Base-by-base conservation (phyloP, 37 sponge, comb jelly and placozoan species). In the Theonella swinhoei region DNA sequence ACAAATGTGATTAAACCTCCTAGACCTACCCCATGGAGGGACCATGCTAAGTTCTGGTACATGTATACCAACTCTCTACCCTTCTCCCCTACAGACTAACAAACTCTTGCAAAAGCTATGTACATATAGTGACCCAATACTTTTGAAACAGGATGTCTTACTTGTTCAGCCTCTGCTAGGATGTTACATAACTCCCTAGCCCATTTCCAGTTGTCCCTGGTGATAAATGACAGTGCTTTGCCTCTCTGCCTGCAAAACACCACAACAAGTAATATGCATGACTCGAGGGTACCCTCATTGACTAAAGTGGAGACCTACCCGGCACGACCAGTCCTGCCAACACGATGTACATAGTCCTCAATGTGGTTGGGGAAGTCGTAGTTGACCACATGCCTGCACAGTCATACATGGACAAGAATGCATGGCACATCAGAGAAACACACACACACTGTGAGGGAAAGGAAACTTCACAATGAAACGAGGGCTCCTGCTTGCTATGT, bases 321-420 rank as follows among this genome's bases (percentile, higher is more conserved):
- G 2, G 99, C 99, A 54, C 99, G 80, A 3, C 86, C 99, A n/a
- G 99, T 98, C 36, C 99, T 64, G 4, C 99, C 99, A 37, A 98
- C 90, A 28, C 98, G 74, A 71, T 97, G 98, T 33, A 97, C 98
- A 74, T 97, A 97, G 62, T 97, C 98, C 76, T 97, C 98, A 79
- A 97, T 94, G 79, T 97, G 83, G 4, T 36, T 43, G 62, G 82
- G 82, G 43, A 98, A 97, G 79, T 97, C 98, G 80, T 86, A 97
- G 81, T 97, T 97, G 31, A 97, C 92, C 4, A 97, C 98, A 83
- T 91, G 82, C 39, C 95, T 95, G 62, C 24, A 71, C 3, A 47
- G n/a, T n/a, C n/a, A n/a, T n/a, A n/a, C n/a, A n/a, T 19, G 29
- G 23, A 68, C 14, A 20, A 20, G 30, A 25, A n/a, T 17, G 14